Base-by-base conservation (phyloP, 2,797 vertebrate species). In the Acanthornis magna region DNA sequence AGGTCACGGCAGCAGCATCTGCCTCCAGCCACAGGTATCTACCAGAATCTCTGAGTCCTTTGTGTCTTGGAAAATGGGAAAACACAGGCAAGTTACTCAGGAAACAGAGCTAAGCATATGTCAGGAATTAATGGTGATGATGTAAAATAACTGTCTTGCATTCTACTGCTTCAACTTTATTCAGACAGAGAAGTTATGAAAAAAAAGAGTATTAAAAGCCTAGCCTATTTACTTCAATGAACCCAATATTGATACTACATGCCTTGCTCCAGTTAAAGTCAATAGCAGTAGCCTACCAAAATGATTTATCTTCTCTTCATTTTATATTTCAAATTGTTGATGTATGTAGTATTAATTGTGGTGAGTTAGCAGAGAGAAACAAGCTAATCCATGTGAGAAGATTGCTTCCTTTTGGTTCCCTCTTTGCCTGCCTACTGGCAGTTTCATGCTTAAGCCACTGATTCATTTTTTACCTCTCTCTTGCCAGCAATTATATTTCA, bases 401-500 rank as follows among this genome's bases (percentile, higher is more conserved):
- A 50, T 71, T 87, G 58, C 25, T 85, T 90, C 58, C 34, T 63
- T 93, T 89, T 79, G 27, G 16, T 78, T 80, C 60, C 81, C 73
- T 67, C 73, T 23, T 34, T 55, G 60, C 48, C 29, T 86, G 86
- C 47, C 67, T 72, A 65, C 77, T 81, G 71, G 42, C 73, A 84
- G 54, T 68, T 61, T 67, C 81, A 62, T 67, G 40, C 85, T 95
- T 96, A 97, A 95, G 70, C 82, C 40, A 74, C 74, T 86, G 43
- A 53, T 97, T 96, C 34, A 85, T 97, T 96, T 95, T 81, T 96
- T 77, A 85, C 80, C 82, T 91, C 86, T 80, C 78, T 88, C 67
- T 89, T 93, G 95, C 95, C 86, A 96, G 91, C 66, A 96, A 88
- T 97, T 97, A 87, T 87, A 91, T 96, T 95, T 94, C 92, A 91